Evolutionary conservation across 2,113 vertebrate species (phyloP).

Genomic region (Caranx melampygus): DNA sequence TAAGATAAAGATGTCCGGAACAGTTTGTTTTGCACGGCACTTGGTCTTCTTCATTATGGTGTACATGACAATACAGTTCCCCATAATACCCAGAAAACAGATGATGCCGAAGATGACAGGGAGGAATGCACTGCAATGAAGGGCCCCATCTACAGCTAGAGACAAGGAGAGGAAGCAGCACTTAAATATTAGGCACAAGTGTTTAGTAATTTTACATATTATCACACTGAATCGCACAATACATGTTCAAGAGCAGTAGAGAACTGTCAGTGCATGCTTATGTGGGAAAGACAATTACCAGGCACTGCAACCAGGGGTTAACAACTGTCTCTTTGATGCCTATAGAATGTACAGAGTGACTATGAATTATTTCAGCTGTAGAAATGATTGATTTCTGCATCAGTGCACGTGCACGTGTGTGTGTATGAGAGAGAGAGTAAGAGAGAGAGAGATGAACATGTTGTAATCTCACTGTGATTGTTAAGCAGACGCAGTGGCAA

Average conservation of each 20-base stretch:
- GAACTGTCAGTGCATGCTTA: neutral
- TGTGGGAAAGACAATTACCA: too few species aligned
- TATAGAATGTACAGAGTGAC: neutral
- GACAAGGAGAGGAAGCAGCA: constrained; percentile 20
- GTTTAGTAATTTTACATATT: neutral
- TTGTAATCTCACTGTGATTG: too few species aligned
- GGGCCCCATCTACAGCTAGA: constrained; percentile 64
- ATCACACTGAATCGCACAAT: neutral
- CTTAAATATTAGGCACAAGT: neutral
- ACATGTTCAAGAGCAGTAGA: neutral
- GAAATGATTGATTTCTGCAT: neutral
- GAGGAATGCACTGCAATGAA: constrained; percentile 83
- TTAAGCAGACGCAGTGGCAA: neutral
- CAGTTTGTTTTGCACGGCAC: constrained; percentile 84
- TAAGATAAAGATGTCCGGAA: constrained; percentile 90
- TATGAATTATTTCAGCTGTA: neutral
- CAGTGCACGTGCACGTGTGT: too few species aligned
- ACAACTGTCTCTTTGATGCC: too few species aligned
- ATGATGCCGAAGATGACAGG: constrained; percentile 88
- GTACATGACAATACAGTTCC: constrained; percentile 89
- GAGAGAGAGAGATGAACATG: too few species aligned
- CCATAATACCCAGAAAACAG: constrained; percentile 87
- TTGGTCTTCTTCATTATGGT: constrained; percentile 89
- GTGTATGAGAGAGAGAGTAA: neutral
- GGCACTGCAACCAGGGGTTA: too few species aligned